phyloP scores from a whole-genome alignment of 2,888 invertebrate genomes.

The Hoplodrina blanda region DNA sequence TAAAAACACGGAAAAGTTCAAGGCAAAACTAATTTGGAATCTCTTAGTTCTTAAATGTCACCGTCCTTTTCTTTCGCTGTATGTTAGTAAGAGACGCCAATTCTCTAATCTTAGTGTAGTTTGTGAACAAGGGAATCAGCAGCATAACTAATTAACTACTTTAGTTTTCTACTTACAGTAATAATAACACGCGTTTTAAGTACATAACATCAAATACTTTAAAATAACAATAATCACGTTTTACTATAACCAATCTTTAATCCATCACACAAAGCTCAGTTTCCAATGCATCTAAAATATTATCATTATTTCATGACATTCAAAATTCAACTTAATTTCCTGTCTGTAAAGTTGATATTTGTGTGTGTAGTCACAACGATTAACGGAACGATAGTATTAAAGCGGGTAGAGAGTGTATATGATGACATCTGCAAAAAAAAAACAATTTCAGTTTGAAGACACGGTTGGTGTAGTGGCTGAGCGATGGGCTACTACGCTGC shows the following conservation, averaged over 20 bases:
- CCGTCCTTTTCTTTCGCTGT: no score
- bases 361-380: background rate
- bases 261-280: background rate
- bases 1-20: no score
- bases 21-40: no score
- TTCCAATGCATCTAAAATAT: background rate
- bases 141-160: no score
- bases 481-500: no score
- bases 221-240: background rate
- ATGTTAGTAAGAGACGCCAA: no score
- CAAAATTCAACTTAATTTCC: background rate
- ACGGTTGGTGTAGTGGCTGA: no score
- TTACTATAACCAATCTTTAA: conserved; percentile 20
- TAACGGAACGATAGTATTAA: conserved; percentile 10
- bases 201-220: conserved; percentile 2
- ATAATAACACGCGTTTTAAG: conserved; percentile 5
- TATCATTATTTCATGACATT: background rate
- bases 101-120: no score
- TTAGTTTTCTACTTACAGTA: background rate
- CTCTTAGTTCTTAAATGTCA: no score
- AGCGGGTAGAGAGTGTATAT: conserved; percentile 74
- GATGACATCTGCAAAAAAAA: conserved; percentile 71
- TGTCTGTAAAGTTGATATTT: background rate
- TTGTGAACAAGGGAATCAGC: no score
- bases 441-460: background rate